Evolutionary conservation across 2,797 vertebrate species (phyloP).

Genomic region (Coracias cyanogaster): DNA sequence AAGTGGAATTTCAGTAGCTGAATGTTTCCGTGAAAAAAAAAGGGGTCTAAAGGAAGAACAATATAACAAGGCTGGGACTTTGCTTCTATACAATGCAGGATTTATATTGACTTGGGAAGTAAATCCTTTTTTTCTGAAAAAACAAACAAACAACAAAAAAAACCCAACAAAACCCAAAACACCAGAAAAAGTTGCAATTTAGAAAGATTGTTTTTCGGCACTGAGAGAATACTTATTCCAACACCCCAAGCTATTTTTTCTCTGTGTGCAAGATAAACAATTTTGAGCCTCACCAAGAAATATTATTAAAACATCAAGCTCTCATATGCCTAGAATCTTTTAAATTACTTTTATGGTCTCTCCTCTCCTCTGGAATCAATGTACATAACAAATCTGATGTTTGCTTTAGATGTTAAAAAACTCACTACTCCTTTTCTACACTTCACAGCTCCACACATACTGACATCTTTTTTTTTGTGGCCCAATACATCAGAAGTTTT

Average conservation of each 20-base stretch:
- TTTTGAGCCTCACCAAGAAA: not conserved
- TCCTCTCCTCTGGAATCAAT: not conserved
- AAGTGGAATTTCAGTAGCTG: not conserved
- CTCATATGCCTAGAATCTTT: not conserved
- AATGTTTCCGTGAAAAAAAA: not conserved
- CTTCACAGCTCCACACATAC: not conserved
- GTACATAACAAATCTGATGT: not conserved
- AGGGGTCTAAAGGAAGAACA: not conserved
- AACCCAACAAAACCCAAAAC: too few relatives aligned
- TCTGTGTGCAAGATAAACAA: not conserved
- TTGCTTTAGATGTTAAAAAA: not conserved
- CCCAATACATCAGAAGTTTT: not conserved
- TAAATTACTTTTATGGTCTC: not conserved
- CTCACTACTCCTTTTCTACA: not conserved
- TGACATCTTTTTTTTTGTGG: not conserved
- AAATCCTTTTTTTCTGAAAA: not conserved
- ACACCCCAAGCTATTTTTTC: not conserved
- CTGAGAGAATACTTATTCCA: not conserved
- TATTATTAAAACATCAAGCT: not conserved
- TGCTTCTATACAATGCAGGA: not conserved
- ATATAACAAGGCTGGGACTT: not conserved
- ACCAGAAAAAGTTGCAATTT: not conserved
- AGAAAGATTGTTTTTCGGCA: not conserved
- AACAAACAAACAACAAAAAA: not conserved
- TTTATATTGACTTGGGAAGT: not conserved